Evolutionary conservation across 2,888 invertebrate genomes (phyloP).

Genomic region (Bimastos eiseni): DNA sequence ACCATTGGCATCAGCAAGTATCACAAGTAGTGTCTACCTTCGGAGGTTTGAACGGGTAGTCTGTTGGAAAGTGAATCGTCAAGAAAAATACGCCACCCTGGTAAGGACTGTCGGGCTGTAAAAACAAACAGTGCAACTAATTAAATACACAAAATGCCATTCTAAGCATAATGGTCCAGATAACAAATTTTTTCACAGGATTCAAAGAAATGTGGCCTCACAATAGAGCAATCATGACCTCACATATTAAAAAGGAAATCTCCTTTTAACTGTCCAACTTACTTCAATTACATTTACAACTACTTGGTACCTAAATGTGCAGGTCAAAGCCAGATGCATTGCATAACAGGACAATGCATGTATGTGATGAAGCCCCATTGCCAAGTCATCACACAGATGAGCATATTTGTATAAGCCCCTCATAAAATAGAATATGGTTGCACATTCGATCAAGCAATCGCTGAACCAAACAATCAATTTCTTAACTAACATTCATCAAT

Average conservation of each 20-base stretch:
- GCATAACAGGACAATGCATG: too few species aligned
- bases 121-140: slow-evolving; percentile 25
- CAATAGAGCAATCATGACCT: neutral
- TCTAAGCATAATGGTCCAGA: neutral
- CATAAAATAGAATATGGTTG: too few species aligned
- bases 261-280: neutral
- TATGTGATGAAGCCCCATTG: too few species aligned
- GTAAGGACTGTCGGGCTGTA: slow-evolving; percentile 97
- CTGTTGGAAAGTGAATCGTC: slow-evolving; percentile 99
- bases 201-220: neutral
- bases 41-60: slow-evolving; percentile 99
- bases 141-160: neutral
- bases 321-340: neutral
- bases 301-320: neutral
- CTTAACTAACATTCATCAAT: too few species aligned
- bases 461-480: too few species aligned
- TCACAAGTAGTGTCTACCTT: slow-evolving; percentile 68
- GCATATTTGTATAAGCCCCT: too few species aligned
- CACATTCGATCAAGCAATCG: too few species aligned
- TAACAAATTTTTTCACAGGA: neutral
- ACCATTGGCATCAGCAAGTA: neutral
- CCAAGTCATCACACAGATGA: too few species aligned
- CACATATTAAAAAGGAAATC: neutral
- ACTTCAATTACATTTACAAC: neutral
- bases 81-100: slow-evolving; percentile 99